Percentiles rank a stretch among this genome's conserved stretches.
phyloP scores from a whole-genome alignment of 1,140 invertebrate species.

The Ptiloglossa arizonensis region DNA sequence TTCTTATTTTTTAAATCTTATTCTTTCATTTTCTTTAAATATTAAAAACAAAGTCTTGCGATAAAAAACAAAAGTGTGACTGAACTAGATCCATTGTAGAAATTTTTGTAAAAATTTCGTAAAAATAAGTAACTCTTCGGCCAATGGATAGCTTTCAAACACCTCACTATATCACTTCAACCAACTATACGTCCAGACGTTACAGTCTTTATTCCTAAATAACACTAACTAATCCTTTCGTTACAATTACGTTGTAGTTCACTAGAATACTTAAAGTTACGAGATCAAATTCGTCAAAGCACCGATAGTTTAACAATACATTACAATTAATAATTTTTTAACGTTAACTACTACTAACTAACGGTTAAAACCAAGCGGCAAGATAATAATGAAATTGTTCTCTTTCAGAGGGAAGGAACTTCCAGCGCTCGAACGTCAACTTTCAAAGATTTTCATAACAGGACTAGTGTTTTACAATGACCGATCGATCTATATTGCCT shows the following conservation, averaged over 20 bases:
- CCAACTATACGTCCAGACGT: neutral
- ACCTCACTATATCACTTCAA: too few relatives aligned
- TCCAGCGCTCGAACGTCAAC: conserved; percentile 57
- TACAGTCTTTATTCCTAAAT: conserved; percentile 7
- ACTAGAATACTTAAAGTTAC: conserved; percentile 1
- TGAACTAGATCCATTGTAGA: too few relatives aligned
- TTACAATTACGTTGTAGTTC: conserved; percentile 2
- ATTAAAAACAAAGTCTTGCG: too few relatives aligned
- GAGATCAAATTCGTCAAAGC: neutral
- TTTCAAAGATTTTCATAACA: conserved; percentile 46
- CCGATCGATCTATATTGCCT: conserved; percentile 73
- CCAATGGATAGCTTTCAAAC: too few relatives aligned
- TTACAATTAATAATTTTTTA: conserved; percentile 10
- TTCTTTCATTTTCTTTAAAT: too few relatives aligned
- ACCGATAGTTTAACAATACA: conserved; percentile 5
- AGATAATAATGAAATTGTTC: neutral
- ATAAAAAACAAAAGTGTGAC: too few relatives aligned
- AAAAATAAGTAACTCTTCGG: too few relatives aligned
- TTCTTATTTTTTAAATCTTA: too few relatives aligned
- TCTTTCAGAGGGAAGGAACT: conserved; percentile 44
- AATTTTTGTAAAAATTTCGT: too few relatives aligned
- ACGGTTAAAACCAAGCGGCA: neutral
- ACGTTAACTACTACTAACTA: neutral
- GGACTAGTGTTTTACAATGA: conserved; percentile 54
- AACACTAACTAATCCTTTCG: conserved; percentile 1